Evolutionary conservation across 2,113 vertebrate species (phyloP), one percentile per base, ranked within the genome.

Genomic region (Lepus timidus): DNA sequence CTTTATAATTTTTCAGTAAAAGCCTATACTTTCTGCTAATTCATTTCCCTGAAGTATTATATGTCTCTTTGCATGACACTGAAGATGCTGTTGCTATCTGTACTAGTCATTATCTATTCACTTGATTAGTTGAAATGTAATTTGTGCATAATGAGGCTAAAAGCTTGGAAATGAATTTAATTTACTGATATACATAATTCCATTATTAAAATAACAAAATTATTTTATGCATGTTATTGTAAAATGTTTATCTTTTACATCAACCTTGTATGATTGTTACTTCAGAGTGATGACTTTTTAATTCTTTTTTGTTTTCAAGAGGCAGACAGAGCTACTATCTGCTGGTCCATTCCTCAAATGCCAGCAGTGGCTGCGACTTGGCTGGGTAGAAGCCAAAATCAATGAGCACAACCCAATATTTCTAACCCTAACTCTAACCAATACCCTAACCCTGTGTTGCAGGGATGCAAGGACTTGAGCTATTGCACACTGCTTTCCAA

Each of bases 71-170:
- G 27, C 22, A 55, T 74, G 25, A 55, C n/a, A 51, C 4, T 23
- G 2, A 88, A 82, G 51, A 80, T 44, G 9, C n/a, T 84, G 68
- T 52, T 86, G 4, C 9, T 94, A 62, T 89, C 52, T 91, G 2
- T 27, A 91, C 31, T 49, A 49, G 58, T 62, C 16, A 58, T 91
- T 91, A 91, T 93, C 49, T 76, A 19, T 94, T 74, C 36, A 39
- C 44, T 91, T 95, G 62, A 93, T 84, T 90, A 90, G 19, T 11
- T 70, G 4, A 90, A 94, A 87, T 93, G 78, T 94, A 96, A 74
- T 85, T 85, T 97, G 58, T 89, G 19, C 51, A 49, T 68, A 90
- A 96, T 89, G 39, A 95, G 4, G 4, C 31, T 67, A 31, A 79
- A 91, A 82, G 4, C 31, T 62, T 93, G 58, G 91, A 96, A 85